Base-by-base conservation (phyloP, 1,140 invertebrate genomes). In the Apocrypta bakeri region DNA sequence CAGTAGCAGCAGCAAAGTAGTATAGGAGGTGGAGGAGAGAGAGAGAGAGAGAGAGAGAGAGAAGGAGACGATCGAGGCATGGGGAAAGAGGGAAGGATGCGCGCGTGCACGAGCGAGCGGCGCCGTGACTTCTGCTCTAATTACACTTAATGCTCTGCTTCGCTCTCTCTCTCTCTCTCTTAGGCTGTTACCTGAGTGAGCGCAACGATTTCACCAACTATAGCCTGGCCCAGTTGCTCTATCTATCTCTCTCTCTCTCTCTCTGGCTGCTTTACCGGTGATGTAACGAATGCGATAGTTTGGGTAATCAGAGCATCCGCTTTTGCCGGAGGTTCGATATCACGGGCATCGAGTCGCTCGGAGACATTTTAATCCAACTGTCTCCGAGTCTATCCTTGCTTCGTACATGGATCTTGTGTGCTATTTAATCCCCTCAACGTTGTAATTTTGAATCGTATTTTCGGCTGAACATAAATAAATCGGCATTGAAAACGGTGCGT, bases 131-230 rank as follows among this genome's bases (percentile, higher is more conserved):
- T 83, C 81, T 78, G 79, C 74, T 84, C 85, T 85, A 87, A 87
- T 87, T 87, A 87, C 84, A 83, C 80, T 84, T 85, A 85, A 86
- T 85, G 82, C 63, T 31, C n/a, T 80, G 64, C 81, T 48, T 82
- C 21, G 72, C 56, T 29, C 77, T 72, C 71, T 25, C 68, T 69
- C 68, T 69, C 29, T n/a, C 68, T 7, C 21, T 7, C 29, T 33
- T 21, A 14, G 2, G 1, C 29, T 33, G 17, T 56, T 56, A 6
- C 17, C 21, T 17, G 48, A 29, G 2, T 8, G 63, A 1, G 63
- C n/a, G 27, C 27, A 66, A 66, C 25, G 25, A 29, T 72, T 72
- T 21, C 0, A 21, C 71, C 33, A 9, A 77, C 63, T 78, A 79
- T 37, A 37, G 33, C 33, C 33, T 37, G 33, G 31, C 29, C 71